A percentile compares a stretch with the other conserved stretches of the same genome.
These are phyloP conservation scores for Cheilosia soror DNA, from an alignment of 2,888 invertebrate genomes.

Conservation along the genomic window DNA sequence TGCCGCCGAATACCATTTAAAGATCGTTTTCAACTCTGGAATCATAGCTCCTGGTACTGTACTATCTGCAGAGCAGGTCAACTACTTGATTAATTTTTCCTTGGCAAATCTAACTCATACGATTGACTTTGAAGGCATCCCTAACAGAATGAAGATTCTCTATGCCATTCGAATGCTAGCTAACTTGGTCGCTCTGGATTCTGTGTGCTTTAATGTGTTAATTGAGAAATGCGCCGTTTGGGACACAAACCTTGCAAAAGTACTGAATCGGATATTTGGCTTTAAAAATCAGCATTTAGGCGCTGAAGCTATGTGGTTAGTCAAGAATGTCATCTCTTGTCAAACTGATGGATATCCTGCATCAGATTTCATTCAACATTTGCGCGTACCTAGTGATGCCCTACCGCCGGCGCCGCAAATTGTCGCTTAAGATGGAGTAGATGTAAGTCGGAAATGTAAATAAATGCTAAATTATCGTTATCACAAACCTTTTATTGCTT, in stretches of 20 bases:
- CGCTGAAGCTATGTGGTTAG: slow-evolving; percentile 78
- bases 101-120: slow-evolving; percentile 73
- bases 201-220: slow-evolving; percentile 50
- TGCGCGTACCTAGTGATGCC: slow-evolving; percentile 40
- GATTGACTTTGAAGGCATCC: slow-evolving; percentile 55
- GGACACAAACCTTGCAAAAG: slow-evolving; percentile 74
- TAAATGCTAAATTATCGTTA: slow-evolving; percentile 21
- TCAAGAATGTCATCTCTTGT: slow-evolving; percentile 76
- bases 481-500: too few species aligned
- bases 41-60: slow-evolving; percentile 58
- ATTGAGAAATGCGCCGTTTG: slow-evolving; percentile 72
- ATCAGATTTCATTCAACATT: slow-evolving; percentile 49
- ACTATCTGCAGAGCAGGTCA: slow-evolving; percentile 63
- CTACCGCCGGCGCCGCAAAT: slow-evolving; percentile 5
- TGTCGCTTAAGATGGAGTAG: background rate
- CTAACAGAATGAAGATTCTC: slow-evolving; percentile 74
- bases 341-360: slow-evolving; percentile 44
- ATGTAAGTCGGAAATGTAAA: slow-evolving; percentile 26
- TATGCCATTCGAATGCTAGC: slow-evolving; percentile 78
- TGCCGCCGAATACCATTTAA: slow-evolving; percentile 79
- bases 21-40: slow-evolving; percentile 77
- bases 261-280: slow-evolving; percentile 79
- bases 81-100: slow-evolving; percentile 76
- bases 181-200: slow-evolving; percentile 77
- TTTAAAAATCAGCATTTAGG: slow-evolving; percentile 73